Percentiles rank a stretch among this genome's conserved stretches.
Conservation (phyloP, 2,888 invertebrate species). For the Lasius platythorax region DNA sequence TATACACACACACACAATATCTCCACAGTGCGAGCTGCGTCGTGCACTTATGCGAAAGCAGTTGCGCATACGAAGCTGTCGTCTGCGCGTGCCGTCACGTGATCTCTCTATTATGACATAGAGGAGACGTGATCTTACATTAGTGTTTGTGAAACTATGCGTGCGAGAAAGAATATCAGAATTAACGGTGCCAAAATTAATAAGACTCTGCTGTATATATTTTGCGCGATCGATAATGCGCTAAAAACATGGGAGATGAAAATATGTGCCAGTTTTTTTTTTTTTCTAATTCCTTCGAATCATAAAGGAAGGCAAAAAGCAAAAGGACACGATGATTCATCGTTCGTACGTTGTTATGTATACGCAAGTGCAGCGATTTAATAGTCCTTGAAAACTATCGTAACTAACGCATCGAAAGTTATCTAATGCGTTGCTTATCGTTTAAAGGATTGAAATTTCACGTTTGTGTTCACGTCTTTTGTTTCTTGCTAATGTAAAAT, state of each 20-base stretch:
- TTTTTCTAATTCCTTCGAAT: constrained; percentile 1
- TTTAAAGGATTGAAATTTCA: neutral
- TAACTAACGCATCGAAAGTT: constrained; percentile 60
- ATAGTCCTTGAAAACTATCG: constrained; percentile 59
- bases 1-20: neutral
- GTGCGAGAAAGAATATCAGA: neutral
- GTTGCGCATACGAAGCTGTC: neutral
- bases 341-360: constrained; percentile 20
- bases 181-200: neutral
- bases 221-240: neutral
- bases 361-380: constrained; percentile 18
- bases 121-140: neutral
- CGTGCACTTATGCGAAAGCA: neutral
- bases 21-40: neutral
- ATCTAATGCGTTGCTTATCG: constrained; percentile 44
- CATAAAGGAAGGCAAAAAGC: neutral
- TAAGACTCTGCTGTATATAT: neutral
- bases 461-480: neutral
- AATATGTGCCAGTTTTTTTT: constrained; percentile 1
- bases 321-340: constrained; percentile 59
- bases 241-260: neutral
- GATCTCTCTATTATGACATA: neutral
- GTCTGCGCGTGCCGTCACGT: neutral
- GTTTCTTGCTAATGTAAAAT: neutral
- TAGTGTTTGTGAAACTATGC: neutral